Base-by-base conservation (phyloP, 2,113 vertebrate species). In the Petromus typicus region DNA sequence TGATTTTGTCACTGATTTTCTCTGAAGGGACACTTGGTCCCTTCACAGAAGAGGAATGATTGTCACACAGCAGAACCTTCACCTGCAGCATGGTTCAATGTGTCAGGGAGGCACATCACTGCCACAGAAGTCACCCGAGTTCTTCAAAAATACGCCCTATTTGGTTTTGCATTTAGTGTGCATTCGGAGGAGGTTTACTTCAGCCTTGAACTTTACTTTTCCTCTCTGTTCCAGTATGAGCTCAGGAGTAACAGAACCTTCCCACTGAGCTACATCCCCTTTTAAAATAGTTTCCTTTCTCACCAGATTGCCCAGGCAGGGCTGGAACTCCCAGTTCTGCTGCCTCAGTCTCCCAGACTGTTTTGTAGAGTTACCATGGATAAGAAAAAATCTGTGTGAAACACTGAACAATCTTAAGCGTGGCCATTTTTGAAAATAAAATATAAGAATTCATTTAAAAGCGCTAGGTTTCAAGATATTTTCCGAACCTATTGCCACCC, bases 401-500 rank as follows among this genome's bases (percentile, higher is more conserved):
- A 90, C n/a, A 51, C n/a, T 85, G 59, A 66, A 86, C 30, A 37
- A 57, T 84, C 48, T 93, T 93, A 89, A 82, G 69, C 88, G 79
- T 43, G 51, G 90, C 56, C 3, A 43, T 86, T 91, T 94, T 80
- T 81, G 37, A 89, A 96, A 92, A 56, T 45, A 82, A 86, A 93
- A 51, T 51, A 51, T 51, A 51, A 51, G 48, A 51, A 51, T 51
- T 51, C 12, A 8, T 51, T 51, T 51, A 79, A 95, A 95, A 17
- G 37, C 32, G 84, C 23, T 73, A 93, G 27, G 3, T 84, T 96
- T 96, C 32, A 64, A 48, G 56, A 57, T 75, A 86, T 92, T 86
- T 96, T 89, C 32, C 93, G 93, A 96, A 67, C 75, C 92, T 81
- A 10, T 83, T 43, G 57, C 64, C 16, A 57, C 90, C 94, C 95